Base-by-base conservation (phyloP, 2,888 invertebrate species). In the Xylocampa areola region DNA sequence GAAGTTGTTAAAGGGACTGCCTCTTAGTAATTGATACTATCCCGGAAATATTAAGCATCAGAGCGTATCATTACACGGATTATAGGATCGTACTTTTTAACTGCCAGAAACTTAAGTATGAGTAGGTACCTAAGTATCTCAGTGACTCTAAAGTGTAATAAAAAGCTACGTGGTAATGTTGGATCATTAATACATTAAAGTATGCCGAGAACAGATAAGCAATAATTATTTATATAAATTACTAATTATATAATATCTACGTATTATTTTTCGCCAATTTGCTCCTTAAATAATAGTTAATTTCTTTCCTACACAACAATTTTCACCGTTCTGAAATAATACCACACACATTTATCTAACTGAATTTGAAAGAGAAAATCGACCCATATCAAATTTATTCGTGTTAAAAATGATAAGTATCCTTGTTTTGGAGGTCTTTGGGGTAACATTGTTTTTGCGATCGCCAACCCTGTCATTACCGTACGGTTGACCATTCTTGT, bases 401-500 rank as follows among this genome's bases (percentile, higher is more conserved):
- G 21, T 57, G 45, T 66, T 45, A 55, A 76, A 57, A 64, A 64
- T 71, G 51, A 68, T 76, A 73, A 54, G 63, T 59, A 49, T 53
- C 61, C 65, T 47, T 73, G 65, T 73, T 73, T 76, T 53, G 60
- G 64, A 68, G 35, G 57, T 48, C 41, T 72, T 71, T 61, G 35
- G 50, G 66, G 69, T 70, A 51, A 53, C 55, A 63, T 70, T 64
- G 68, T 77, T 75, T 74, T 77, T 77, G 59, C 64, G 30, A 54
- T 43, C 14, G 55, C 43, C 59, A 64, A 64, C 77, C 62, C 65
- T 65, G 61, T 71, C 66, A 68, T 63, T 64, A 77, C 72, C 69
- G 77, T 76, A 74, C 70, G 64, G 79, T 47, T 68, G 54, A 61
- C 88, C 84, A 87, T 55, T 81, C 51, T 63, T 62, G 48, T 32